phyloP scores from a whole-genome alignment of 2,797 vertebrate species.

The Adrianichthys oophorus region DNA sequence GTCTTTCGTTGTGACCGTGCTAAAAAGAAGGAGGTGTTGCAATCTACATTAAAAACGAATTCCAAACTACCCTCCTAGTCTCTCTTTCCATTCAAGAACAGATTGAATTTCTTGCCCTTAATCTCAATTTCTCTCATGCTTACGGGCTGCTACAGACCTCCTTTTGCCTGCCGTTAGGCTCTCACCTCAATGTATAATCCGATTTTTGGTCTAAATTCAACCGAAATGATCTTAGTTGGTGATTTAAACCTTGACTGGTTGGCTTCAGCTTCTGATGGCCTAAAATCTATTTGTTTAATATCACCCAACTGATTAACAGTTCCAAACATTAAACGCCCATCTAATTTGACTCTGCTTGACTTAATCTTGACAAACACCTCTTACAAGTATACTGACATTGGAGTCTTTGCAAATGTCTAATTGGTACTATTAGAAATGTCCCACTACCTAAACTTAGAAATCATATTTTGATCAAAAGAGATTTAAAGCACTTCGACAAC shows the following conservation, averaged over 20 bases:
- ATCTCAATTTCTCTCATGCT: background rate
- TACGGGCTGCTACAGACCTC: background rate
- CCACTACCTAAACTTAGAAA: too few relatives aligned
- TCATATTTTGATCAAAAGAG: too few relatives aligned
- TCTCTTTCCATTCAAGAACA: background rate
- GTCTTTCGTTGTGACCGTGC: background rate
- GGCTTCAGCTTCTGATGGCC: accelerated
- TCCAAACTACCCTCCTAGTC: background rate
- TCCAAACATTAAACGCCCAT: background rate
- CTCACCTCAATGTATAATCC: too few relatives aligned
- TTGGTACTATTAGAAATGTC: too few relatives aligned
- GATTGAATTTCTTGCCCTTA: background rate
- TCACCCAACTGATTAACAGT: background rate
- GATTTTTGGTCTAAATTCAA: background rate
- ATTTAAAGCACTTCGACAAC: too few relatives aligned
- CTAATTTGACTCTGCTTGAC: background rate
- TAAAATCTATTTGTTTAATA: background rate
- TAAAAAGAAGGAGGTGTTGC: background rate
- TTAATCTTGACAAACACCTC: background rate
- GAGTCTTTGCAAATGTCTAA: background rate
- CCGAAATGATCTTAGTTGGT: background rate
- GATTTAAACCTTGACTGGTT: background rate
- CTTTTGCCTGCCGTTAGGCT: background rate
- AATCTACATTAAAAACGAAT: background rate
- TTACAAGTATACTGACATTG: background rate